Evolutionary conservation across 2,888 invertebrate genomes (phyloP).

Genomic region (Orthosia incerta): DNA sequence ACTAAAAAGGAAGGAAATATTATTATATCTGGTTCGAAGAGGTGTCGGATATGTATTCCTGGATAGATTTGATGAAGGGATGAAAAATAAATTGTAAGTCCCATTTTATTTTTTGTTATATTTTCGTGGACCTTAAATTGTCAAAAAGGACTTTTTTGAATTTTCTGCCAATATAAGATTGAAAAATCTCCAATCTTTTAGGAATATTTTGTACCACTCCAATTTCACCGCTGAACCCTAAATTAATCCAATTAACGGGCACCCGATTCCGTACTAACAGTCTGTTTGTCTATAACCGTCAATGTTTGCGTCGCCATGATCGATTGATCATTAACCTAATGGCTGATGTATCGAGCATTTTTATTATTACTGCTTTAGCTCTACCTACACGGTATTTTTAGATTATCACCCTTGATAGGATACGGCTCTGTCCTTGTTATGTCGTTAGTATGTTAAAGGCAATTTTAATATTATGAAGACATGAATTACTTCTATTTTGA

Average conservation of each 20-base stretch:
- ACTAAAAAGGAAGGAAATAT: not conserved
- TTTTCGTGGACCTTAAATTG: not conserved
- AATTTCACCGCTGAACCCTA: conserved; percentile 49
- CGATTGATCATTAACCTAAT: conserved; percentile 83
- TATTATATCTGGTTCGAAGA: too few species aligned
- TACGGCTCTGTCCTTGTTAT: conserved; percentile 4
- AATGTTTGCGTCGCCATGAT: conserved; percentile 78
- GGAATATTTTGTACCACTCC: conserved; percentile 4
- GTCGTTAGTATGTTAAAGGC: not conserved
- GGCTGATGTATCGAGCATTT: conserved; percentile 66
- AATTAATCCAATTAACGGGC: conserved; percentile 74
- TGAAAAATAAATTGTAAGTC: too few species aligned
- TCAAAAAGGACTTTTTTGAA: not conserved
- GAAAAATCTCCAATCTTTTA: not conserved
- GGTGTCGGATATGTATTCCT: too few species aligned
- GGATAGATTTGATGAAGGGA: too few species aligned
- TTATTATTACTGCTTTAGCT: conserved; percentile 44
- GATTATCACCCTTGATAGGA: conserved; percentile 24
- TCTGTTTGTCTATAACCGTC: conserved; percentile 65
- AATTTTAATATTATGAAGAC: not conserved
- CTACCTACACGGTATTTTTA: conserved; percentile 29
- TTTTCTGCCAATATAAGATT: too few species aligned
- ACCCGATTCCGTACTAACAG: conserved; percentile 67
- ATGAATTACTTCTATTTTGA: not conserved
- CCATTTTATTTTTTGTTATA: too few species aligned